phyloP scores from a whole-genome alignment of 2,113 vertebrate genomes.

The Semicossyphus pulcher region DNA sequence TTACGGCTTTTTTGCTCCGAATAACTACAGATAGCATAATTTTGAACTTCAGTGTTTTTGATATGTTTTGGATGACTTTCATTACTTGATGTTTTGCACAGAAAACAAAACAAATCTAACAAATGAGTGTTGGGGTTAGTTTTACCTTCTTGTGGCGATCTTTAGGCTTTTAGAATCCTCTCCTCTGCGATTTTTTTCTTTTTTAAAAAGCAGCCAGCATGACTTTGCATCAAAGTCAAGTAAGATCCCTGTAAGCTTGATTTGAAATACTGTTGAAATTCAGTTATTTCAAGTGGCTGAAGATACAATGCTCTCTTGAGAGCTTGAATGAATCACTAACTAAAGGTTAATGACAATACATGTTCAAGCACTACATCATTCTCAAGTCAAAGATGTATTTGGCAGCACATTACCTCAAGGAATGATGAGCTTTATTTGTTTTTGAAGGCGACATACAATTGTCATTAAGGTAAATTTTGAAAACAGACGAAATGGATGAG shows the following conservation, averaged over 20 bases:
- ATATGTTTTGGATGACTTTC: slow-evolving; percentile 80
- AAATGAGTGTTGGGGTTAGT: slow-evolving; percentile 87
- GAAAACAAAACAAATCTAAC: slow-evolving; percentile 86
- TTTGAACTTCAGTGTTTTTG: slow-evolving; percentile 74
- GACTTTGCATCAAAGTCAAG: slow-evolving; percentile 94
- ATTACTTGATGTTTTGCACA: slow-evolving; percentile 89
- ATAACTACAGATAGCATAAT: slow-evolving; percentile 74
- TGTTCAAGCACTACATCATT: slow-evolving; percentile 75
- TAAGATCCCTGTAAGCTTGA: slow-evolving; percentile 96
- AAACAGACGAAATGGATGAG: slow-evolving; percentile 71
- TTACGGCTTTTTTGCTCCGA: slow-evolving; percentile 76
- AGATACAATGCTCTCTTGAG: slow-evolving; percentile 77
- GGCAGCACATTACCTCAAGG: slow-evolving; percentile 82
- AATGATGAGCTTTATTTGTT: slow-evolving; percentile 74
- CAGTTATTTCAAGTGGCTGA: slow-evolving; percentile 88
- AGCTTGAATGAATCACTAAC: slow-evolving; percentile 76
- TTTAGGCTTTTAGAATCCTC: slow-evolving; percentile 99
- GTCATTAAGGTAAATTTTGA: slow-evolving; percentile 75
- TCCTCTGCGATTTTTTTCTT: slow-evolving; percentile 97
- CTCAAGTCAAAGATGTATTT: slow-evolving; percentile 78
- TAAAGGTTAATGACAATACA: slow-evolving; percentile 79
- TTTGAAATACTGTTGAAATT: slow-evolving; percentile 94
- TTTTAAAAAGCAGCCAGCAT: slow-evolving; percentile 93
- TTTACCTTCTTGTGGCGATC: slow-evolving; percentile 99
- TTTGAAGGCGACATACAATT: slow-evolving; percentile 71